Percentiles rank a stretch among this genome's conserved stretches.
Evolutionary conservation across 2,113 vertebrate genomes (phyloP).

Genomic region (Octodon degus): DNA sequence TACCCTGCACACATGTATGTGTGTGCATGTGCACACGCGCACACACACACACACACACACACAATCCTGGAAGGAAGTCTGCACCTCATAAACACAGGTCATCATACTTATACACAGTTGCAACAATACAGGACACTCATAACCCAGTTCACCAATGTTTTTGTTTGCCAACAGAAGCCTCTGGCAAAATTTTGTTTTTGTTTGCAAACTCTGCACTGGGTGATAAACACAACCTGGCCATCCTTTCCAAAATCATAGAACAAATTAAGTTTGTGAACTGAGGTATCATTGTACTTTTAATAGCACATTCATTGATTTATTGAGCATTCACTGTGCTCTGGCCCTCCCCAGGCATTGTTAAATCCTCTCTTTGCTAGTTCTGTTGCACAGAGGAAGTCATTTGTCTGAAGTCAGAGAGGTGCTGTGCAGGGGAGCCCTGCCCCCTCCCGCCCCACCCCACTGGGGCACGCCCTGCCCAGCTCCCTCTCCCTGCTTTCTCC

Average conservation of each 20-base stretch:
- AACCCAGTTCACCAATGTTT: neutral
- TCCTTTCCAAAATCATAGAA: neutral
- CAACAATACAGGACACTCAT: neutral
- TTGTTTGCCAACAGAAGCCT: neutral
- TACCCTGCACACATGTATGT: too few species aligned
- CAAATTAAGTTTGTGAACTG: neutral
- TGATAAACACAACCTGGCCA: neutral
- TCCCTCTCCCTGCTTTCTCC: neutral
- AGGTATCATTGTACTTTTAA: neutral
- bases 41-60: neutral
- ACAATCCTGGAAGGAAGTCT: neutral
- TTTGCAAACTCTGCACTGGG: neutral
- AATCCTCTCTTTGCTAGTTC: neutral
- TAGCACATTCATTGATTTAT: neutral
- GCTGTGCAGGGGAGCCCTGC: neutral
- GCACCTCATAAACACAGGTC: neutral
- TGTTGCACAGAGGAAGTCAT: neutral
- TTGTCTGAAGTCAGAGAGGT: neutral
- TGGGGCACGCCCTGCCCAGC: neutral
- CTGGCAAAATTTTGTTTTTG: neutral
- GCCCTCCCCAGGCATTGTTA: neutral
- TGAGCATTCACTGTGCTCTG: neutral
- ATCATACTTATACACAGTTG: neutral
- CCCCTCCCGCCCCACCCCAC: neutral
- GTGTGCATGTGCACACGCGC: fast-evolving